These are phyloP conservation scores for Marcusenius ussheri DNA, from an alignment of 2,113 vertebrate genomes.

Conservation along the genomic window DNA sequence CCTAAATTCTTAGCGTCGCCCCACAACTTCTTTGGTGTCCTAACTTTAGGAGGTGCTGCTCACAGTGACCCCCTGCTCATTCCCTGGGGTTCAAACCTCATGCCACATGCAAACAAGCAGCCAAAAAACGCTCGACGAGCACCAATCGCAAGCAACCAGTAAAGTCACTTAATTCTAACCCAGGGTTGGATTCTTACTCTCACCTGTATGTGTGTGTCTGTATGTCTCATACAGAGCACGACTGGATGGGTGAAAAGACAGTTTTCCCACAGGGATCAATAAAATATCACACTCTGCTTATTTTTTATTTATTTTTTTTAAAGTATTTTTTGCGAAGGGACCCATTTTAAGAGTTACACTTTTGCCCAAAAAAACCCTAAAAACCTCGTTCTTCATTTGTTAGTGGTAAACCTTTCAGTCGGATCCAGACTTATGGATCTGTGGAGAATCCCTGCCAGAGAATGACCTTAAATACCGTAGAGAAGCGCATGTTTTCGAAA, in stretches of 20 bases:
- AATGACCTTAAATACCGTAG: not conserved
- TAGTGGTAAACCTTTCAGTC: not conserved
- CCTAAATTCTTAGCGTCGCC: not conserved
- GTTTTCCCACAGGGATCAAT: not conserved
- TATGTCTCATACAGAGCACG: not conserved
- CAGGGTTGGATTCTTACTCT: not conserved
- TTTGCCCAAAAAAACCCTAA: not conserved
- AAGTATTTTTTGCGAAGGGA: not conserved
- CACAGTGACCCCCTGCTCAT: not conserved
- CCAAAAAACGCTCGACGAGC: not conserved
- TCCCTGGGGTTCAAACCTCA: not conserved
- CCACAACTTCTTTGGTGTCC: not conserved
- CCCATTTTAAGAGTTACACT: not conserved
- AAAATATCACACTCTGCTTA: not conserved
- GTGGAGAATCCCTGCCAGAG: not conserved
- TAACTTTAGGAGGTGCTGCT: not conserved
- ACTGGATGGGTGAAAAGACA: not conserved
- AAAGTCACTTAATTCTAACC: not conserved
- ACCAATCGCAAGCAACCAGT: not conserved
- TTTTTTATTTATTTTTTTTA: not conserved
- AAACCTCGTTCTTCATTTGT: not conserved
- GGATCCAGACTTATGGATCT: not conserved
- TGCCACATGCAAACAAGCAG: not conserved
- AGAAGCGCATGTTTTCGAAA: not conserved
- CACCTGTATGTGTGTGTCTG: not conserved